phyloP scores from a whole-genome alignment of 1,140 invertebrate species.

The Lanistes nyassanus region DNA sequence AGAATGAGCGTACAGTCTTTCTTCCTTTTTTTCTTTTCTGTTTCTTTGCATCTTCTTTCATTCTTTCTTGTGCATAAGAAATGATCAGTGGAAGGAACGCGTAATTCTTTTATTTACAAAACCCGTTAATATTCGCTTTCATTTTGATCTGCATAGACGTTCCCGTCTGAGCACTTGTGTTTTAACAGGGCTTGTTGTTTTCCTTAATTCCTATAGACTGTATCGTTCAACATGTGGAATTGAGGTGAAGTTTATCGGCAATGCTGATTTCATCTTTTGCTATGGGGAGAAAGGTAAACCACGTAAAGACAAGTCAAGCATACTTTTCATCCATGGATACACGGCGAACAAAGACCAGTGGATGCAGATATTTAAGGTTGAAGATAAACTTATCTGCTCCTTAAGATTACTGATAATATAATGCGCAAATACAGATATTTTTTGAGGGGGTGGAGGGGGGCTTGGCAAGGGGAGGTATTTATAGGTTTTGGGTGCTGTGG shows the following conservation, averaged over 20 bases:
- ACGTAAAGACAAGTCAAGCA: slow-evolving; percentile 40
- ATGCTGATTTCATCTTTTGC: slow-evolving; percentile 43
- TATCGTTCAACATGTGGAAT: slow-evolving; percentile 48
- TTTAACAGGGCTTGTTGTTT: background rate
- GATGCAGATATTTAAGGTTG: slow-evolving; percentile 47
- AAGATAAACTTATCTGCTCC: too few relatives aligned
- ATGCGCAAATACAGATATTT: background rate
- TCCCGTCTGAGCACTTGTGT: too few relatives aligned
- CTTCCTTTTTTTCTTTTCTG: too few relatives aligned
- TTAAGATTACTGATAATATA: background rate
- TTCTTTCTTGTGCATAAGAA: too few relatives aligned
- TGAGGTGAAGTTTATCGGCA: slow-evolving; percentile 48
- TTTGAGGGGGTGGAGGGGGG: too few relatives aligned
- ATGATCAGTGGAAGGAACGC: too few relatives aligned
- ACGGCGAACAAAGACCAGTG: slow-evolving; percentile 56
- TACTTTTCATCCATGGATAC: slow-evolving; percentile 57
- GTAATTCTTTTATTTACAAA: too few relatives aligned
- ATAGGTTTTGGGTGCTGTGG: background rate
- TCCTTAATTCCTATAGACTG: slow-evolving; percentile 38
- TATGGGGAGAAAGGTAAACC: slow-evolving; percentile 51
- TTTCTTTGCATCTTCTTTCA: too few relatives aligned
- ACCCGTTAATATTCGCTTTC: too few relatives aligned
- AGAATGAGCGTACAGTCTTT: too few relatives aligned
- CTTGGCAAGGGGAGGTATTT: background rate
- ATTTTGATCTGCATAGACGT: too few relatives aligned